These are phyloP conservation scores for Drosophila longiperda DNA, from an alignment of 2,888 invertebrate genomes.

Conservation along the genomic window DNA sequence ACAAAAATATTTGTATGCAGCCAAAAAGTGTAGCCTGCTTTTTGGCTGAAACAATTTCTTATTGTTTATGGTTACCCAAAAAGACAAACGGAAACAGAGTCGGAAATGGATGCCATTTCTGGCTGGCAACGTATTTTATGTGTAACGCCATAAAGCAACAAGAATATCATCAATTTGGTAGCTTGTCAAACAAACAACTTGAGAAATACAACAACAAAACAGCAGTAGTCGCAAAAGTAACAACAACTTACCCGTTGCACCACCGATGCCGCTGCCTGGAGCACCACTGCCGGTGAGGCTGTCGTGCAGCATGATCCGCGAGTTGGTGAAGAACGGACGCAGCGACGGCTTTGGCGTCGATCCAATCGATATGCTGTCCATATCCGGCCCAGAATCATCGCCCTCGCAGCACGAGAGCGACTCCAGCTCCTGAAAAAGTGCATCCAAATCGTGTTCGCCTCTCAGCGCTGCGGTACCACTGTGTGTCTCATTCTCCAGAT, in stretches of 20 bases:
- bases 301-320: constrained; percentile 90
- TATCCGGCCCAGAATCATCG: constrained; percentile 96
- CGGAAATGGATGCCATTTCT: constrained; percentile 34
- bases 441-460: constrained; percentile 95
- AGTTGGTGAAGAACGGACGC: constrained; percentile 97
- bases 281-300: constrained; percentile 67
- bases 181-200: constrained; percentile 28
- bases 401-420: constrained; percentile 93
- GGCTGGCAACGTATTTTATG: constrained; percentile 6
- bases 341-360: constrained; percentile 98
- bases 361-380: constrained; percentile 98
- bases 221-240: constrained; percentile 4
- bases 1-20: constrained; percentile 22
- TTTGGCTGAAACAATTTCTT: constrained; percentile 23
- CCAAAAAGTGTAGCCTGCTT: constrained; percentile 33
- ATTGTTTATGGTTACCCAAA: constrained; percentile 1
- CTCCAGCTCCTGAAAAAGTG: constrained; percentile 97
- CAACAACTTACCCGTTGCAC: constrained; percentile 54
- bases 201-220: constrained; percentile 6
- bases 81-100: constrained; percentile 26
- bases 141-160: constrained; percentile 25
- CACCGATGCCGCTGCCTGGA: constrained; percentile 46
- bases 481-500: constrained; percentile 89
- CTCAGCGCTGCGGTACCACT: constrained; percentile 87
- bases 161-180: constrained; percentile 25